Conservation (phyloP, 1,140 invertebrate genomes). For the Atta texana region DNA sequence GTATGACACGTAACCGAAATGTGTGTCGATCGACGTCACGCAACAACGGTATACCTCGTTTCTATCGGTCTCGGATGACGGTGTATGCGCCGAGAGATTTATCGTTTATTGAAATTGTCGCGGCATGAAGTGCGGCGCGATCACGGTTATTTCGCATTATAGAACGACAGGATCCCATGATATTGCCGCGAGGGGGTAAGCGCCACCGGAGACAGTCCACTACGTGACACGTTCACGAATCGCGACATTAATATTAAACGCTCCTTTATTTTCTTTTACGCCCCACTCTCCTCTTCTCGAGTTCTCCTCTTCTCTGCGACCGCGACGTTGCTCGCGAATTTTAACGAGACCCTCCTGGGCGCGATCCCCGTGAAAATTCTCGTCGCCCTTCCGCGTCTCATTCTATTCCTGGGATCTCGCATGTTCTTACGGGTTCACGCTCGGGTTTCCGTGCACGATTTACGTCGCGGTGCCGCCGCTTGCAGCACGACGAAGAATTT, state of each 20-base stretch:
- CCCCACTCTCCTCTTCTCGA: conserved; percentile 6
- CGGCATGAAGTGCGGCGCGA: conserved; percentile 47
- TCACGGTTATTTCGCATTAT: conserved; percentile 68
- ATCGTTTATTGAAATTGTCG: conserved; percentile 74
- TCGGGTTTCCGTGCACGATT: conserved; percentile 69
- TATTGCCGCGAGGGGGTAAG: background rate
- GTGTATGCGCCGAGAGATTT: conserved; percentile 63
- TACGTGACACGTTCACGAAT: conserved; percentile 79
- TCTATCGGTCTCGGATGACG: conserved; percentile 32
- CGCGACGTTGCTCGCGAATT: conserved; percentile 72
- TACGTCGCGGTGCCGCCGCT: conserved; percentile 61
- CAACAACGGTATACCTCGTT: conserved; percentile 2
- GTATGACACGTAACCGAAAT: conserved; percentile 38
- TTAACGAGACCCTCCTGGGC: conserved; percentile 72
- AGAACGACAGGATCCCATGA: conserved; percentile 55
- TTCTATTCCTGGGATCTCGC: conserved; percentile 2
- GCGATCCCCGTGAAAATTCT: conserved; percentile 62
- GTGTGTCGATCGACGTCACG: conserved; percentile 7
- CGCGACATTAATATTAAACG: conserved; percentile 76
- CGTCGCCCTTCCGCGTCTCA: background rate
- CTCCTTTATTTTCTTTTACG: conserved; percentile 75
- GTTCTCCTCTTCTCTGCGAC: background rate
- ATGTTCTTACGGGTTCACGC: conserved; percentile 50
- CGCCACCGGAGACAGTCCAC: conserved; percentile 49
- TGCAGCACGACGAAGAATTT: conserved; percentile 66